Evolutionary conservation across 2,797 vertebrate genomes (phyloP).

Genomic region (Anguilla marmorata): DNA sequence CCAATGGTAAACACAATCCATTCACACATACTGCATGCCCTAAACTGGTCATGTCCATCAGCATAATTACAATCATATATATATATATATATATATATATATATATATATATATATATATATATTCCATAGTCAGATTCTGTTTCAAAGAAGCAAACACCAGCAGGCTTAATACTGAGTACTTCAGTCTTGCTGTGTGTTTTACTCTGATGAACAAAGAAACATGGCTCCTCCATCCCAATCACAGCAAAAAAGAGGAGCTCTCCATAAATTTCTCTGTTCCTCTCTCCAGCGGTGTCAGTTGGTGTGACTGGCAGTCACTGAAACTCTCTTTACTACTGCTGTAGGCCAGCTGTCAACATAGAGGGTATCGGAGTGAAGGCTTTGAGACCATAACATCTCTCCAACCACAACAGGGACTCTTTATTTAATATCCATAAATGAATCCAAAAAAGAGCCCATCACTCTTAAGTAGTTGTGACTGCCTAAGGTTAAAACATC

Average conservation of each 20-base stretch:
- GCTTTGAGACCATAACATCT: slow-evolving; percentile 48
- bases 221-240: neutral
- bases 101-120: too few species aligned
- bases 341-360: slow-evolving; percentile 39
- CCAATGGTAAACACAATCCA: neutral
- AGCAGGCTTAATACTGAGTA: neutral
- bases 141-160: neutral
- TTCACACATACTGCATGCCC: neutral
- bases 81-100: too few species aligned
- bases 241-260: neutral
- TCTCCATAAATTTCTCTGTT: neutral
- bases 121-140: neutral
- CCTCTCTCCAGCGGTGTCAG: neutral
- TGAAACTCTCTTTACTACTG: slow-evolving; percentile 3
- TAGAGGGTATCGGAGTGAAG: slow-evolving; percentile 55
- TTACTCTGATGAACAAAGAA: neutral
- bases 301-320: neutral
- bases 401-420: slow-evolving; percentile 13
- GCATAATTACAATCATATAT: neutral
- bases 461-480: slow-evolving; percentile 54
- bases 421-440: neutral
- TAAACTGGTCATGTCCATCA: neutral
- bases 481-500: slow-evolving; percentile 37
- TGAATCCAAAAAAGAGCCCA: slow-evolving; percentile 5
- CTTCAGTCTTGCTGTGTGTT: neutral